These are phyloP conservation scores for Pegoplata infirma DNA, from an alignment of 2,888 invertebrate genomes.

Conservation along the genomic window DNA sequence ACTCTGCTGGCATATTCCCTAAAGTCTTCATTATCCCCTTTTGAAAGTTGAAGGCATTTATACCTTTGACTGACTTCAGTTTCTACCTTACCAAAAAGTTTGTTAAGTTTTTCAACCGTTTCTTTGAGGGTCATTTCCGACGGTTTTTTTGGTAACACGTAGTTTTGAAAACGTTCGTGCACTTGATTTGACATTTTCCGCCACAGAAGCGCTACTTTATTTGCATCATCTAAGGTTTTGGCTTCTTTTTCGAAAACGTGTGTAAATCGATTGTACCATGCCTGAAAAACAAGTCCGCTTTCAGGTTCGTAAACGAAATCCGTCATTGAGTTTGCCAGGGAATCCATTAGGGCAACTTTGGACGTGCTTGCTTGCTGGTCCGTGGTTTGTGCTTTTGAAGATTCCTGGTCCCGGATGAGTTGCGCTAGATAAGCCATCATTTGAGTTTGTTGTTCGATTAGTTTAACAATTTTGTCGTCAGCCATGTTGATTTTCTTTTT, in stretches of 20 bases:
- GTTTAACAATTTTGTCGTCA: constrained; percentile 13
- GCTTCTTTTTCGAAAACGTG: constrained; percentile 20
- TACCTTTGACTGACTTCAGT: constrained; percentile 1
- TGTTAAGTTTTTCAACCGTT: neutral
- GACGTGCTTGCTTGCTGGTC: neutral
- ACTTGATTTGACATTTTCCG: constrained; percentile 19
- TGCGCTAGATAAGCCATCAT: neutral
- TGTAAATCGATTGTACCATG: neutral
- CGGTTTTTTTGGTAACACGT: constrained; percentile 1
- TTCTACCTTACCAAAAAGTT: constrained; percentile 6
- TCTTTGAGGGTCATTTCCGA: neutral
- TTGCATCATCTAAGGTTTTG: neutral
- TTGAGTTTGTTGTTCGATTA: constrained; percentile 5
- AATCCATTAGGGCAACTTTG: constrained; percentile 19
- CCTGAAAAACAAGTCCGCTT: neutral
- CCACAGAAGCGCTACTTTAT: constrained; percentile 11
- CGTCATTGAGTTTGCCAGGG: constrained; percentile 1
- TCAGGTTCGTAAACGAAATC: constrained; percentile 17
- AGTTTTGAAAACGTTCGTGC: constrained; percentile 6
- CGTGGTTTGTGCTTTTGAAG: neutral
- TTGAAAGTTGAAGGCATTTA: neutral
- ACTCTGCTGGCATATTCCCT: constrained; percentile 15
- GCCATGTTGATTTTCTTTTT: neutral
- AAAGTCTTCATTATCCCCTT: constrained; percentile 8
- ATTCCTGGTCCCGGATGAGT: neutral